phyloP scores from a whole-genome alignment of 2,113 vertebrate genomes.

The Passer domesticus region DNA sequence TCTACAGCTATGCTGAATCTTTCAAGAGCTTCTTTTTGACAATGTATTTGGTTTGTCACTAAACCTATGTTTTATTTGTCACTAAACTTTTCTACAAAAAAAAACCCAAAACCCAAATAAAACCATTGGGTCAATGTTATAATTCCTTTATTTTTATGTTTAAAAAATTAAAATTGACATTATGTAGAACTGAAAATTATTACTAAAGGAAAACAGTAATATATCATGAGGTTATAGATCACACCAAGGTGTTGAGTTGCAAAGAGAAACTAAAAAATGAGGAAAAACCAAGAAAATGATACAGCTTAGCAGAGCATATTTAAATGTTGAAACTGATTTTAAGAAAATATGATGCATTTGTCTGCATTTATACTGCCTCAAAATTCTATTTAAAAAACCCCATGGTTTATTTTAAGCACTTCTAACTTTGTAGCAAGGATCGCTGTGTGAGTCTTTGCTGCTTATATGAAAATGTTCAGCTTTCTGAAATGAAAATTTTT shows the following conservation, averaged over 20 bases:
- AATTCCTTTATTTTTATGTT: neutral
- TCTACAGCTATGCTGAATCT: neutral
- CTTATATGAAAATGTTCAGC: neutral
- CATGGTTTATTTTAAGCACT: neutral
- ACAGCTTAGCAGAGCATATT: neutral
- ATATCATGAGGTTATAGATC: neutral
- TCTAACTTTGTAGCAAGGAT: neutral
- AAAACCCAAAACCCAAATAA: neutral
- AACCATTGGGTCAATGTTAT: neutral
- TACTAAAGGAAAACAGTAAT: neutral
- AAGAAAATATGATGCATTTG: neutral
- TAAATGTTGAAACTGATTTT: neutral
- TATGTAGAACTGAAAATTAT: neutral
- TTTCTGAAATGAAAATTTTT: neutral
- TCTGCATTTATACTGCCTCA: neutral
- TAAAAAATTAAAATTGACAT: neutral
- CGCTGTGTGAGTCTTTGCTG: neutral
- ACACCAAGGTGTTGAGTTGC: neutral
- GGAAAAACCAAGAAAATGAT: neutral
- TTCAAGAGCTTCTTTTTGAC: neutral
- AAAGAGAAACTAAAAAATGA: neutral
- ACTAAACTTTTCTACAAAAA: neutral
- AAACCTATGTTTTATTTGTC: neutral
- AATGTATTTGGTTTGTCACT: neutral
- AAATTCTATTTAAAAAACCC: neutral